These are phyloP conservation scores for Macropodus opercularis DNA, from an alignment of 2,797 vertebrate species.

Conservation along the genomic window DNA sequence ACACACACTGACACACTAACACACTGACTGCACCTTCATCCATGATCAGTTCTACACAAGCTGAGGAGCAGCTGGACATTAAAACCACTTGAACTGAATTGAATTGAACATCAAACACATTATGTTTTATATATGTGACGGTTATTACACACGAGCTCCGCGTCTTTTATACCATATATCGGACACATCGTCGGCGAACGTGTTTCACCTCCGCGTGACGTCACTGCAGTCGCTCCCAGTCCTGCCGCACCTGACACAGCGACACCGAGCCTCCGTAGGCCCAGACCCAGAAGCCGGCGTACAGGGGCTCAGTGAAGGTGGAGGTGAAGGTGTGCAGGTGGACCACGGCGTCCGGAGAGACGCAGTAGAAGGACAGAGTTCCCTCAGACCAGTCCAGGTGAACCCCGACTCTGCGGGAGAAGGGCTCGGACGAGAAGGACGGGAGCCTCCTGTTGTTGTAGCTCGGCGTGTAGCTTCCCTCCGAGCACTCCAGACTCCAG, in stretches of 20 bases:
- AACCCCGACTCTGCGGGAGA: conserved; percentile 60
- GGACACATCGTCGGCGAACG: too few relatives aligned
- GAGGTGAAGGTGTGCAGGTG: conserved; percentile 69
- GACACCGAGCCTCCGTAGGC: conserved; percentile 37
- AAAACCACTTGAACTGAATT: too few relatives aligned
- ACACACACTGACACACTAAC: too few relatives aligned
- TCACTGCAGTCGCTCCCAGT: conserved; percentile 64
- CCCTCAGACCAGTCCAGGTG: conserved; percentile 58
- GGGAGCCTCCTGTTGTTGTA: conserved; percentile 45
- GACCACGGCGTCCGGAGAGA: conserved; percentile 56
- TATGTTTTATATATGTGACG: too few relatives aligned
- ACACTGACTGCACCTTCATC: too few relatives aligned
- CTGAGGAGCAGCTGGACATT: too few relatives aligned
- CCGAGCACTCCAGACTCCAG: conserved; percentile 72
- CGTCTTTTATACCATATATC: too few relatives aligned
- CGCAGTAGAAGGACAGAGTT: conserved; percentile 65
- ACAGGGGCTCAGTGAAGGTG: conserved; percentile 66
- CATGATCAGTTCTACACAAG: too few relatives aligned
- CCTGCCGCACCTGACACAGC: conserved; percentile 57
- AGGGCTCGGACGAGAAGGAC: conserved; percentile 37
- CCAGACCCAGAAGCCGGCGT: conserved; percentile 72
- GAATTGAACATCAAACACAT: too few relatives aligned
- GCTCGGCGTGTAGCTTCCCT: conserved; percentile 56
- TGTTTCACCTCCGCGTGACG: too few relatives aligned
- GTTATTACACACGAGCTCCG: too few relatives aligned